These are phyloP conservation scores for Maconellicoccus hirsutus DNA, from an alignment of 1,140 invertebrate genomes.

Conservation along the genomic window DNA sequence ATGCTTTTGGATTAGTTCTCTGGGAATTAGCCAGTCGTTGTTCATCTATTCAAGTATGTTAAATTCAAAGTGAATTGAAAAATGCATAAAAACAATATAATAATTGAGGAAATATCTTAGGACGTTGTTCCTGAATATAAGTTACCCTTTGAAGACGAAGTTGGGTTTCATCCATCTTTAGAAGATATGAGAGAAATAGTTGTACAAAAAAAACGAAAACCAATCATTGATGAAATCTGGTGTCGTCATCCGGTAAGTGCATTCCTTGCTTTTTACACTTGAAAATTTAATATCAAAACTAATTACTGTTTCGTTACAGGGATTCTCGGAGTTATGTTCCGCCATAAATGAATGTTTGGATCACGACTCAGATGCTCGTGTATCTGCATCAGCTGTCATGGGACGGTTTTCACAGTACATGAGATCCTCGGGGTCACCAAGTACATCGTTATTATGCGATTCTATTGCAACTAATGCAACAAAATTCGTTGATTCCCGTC, in stretches of 20 bases:
- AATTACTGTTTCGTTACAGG: constrained; percentile 42
- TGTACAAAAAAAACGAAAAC: constrained; percentile 79
- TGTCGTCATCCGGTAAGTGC: constrained; percentile 61
- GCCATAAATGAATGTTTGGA: constrained; percentile 98
- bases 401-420: constrained; percentile 58
- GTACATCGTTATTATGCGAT: no score
- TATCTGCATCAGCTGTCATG: constrained; percentile 89
- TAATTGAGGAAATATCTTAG: constrained; percentile 31
- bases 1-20: constrained; percentile 88
- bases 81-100: no score
- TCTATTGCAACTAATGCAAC: no score
- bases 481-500: no score
- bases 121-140: constrained; percentile 69
- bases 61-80: no score
- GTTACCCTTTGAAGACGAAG: constrained; percentile 88
- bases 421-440: no score
- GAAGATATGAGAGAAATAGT: constrained; percentile 96
- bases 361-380: constrained; percentile 87
- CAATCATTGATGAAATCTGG: constrained; percentile 71
- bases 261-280: background rate
- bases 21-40: constrained; percentile 93
- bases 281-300: background rate
- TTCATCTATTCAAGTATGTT: constrained; percentile 44
- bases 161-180: constrained; percentile 84
- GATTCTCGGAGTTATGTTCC: constrained; percentile 65